A percentile compares a stretch with the other conserved stretches of the same genome.
Evolutionary conservation across 2,113 vertebrate species (phyloP).

Genomic region (Phycodurus eques): DNA sequence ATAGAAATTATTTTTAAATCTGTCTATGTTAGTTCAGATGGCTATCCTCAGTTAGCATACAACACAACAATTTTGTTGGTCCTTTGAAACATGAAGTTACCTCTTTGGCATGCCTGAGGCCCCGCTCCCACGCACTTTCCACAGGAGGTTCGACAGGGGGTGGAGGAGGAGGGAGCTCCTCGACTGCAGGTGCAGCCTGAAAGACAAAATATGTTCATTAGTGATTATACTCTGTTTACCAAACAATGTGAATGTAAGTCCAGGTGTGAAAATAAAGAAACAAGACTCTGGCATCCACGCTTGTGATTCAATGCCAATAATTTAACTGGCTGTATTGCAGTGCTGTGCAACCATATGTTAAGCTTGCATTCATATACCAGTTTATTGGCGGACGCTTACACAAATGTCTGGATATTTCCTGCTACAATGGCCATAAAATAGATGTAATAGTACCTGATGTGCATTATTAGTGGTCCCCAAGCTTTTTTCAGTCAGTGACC

Average conservation of each 20-base stretch:
- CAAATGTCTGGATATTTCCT: too few relatives aligned
- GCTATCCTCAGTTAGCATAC: neutral
- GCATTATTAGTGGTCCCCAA: too few relatives aligned
- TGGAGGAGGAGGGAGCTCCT: conserved; percentile 92
- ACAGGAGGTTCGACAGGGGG: conserved; percentile 90
- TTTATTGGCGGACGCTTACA: too few relatives aligned
- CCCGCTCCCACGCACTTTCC: conserved; percentile 97
- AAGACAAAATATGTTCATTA: conserved; percentile 12
- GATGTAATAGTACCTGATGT: too few relatives aligned
- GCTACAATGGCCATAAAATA: too few relatives aligned
- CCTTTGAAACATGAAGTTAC: conserved; percentile 57
- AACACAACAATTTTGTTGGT: neutral
- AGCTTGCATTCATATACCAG: too few relatives aligned
- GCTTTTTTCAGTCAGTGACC: too few relatives aligned
- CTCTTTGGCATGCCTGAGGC: conserved; percentile 96
- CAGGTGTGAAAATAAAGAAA: neutral
- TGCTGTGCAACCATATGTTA: too few relatives aligned
- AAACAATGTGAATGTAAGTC: neutral
- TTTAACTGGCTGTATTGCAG: too few relatives aligned
- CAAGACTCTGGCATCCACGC: neutral
- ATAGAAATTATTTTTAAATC: too few relatives aligned
- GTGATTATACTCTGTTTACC: neutral
- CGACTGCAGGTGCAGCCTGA: conserved; percentile 84
- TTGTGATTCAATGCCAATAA: neutral
- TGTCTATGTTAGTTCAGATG: too few relatives aligned